These are phyloP conservation scores for Clarias batrachus DNA, from an alignment of 2,113 vertebrate species.

Conservation along the genomic window DNA sequence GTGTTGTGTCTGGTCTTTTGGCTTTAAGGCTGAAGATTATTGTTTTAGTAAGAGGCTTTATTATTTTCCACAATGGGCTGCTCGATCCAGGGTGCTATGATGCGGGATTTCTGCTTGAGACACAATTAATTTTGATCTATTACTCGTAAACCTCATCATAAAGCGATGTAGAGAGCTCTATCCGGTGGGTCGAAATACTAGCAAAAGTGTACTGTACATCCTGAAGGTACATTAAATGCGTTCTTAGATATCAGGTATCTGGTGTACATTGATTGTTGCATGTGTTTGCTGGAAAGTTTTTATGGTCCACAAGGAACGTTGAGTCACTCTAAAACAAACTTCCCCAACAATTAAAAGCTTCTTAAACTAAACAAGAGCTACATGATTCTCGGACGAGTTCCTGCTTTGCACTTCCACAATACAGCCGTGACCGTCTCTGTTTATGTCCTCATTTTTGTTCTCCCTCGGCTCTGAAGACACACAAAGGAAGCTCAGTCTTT, in stretches of 20 bases:
- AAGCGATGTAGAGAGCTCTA: background rate
- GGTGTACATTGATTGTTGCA: background rate
- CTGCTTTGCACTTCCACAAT: background rate
- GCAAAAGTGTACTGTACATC: background rate
- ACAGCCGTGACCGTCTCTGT: background rate
- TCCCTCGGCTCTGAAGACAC: background rate
- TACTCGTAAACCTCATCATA: background rate
- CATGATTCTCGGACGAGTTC: background rate
- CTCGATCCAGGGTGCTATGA: background rate
- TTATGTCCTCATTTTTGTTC: background rate
- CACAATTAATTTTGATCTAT: background rate
- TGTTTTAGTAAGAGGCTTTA: background rate
- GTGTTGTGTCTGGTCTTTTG: background rate
- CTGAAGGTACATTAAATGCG: background rate
- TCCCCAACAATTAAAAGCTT: background rate
- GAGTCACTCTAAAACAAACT: background rate
- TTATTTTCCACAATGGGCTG: background rate
- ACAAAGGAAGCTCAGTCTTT: constrained; percentile 1
- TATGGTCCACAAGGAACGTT: background rate
- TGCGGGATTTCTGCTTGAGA: background rate
- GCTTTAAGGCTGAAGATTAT: background rate
- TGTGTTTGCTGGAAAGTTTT: background rate
- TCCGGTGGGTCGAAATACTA: background rate
- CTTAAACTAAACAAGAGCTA: constrained; percentile 4
- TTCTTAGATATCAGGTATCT: background rate